Evolutionary conservation across 2,888 invertebrate genomes (phyloP).

Genomic region (Eupithecia exiguata): DNA sequence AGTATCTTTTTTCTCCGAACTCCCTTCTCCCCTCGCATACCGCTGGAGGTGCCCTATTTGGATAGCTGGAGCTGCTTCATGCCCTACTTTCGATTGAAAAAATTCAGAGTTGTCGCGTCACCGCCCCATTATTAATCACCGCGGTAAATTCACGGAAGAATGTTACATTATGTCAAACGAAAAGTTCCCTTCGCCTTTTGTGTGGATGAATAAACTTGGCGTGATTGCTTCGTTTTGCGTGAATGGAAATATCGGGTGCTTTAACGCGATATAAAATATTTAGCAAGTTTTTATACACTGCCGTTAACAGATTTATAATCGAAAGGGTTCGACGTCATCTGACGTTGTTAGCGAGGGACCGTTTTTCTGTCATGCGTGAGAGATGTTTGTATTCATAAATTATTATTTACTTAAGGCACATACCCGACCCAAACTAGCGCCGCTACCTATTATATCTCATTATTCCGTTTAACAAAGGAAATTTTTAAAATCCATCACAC

Average conservation of each 20-base stretch:
- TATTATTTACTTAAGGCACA: too few relatives aligned
- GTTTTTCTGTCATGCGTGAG: not conserved
- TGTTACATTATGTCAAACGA: slow-evolving; percentile 45
- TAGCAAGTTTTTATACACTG: not conserved
- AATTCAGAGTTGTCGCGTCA: slow-evolving; percentile 57
- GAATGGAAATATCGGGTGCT: slow-evolving; percentile 4
- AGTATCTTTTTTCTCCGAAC: not conserved
- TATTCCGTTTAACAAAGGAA: too few relatives aligned
- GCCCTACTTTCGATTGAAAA: slow-evolving; percentile 56
- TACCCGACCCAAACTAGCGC: too few relatives aligned
- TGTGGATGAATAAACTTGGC: slow-evolving; percentile 36
- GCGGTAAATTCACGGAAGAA: slow-evolving; percentile 49
- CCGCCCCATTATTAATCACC: slow-evolving; percentile 59
- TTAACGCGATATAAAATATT: slow-evolving; percentile 2
- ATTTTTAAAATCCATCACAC: too few relatives aligned
- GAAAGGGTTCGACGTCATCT: not conserved
- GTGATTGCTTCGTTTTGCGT: slow-evolving; percentile 26
- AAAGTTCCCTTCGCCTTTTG: slow-evolving; percentile 39
- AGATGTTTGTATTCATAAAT: not conserved
- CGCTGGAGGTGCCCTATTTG: not conserved
- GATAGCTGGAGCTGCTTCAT: not conserved
- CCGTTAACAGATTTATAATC: not conserved
- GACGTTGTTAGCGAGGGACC: not conserved
- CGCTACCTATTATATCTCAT: too few relatives aligned
- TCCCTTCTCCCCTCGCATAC: not conserved